Percentiles rank a stretch among this genome's conserved stretches.
Evolutionary conservation across 2,888 invertebrate species (phyloP).

Genomic region (Troides oblongomaculatus): DNA sequence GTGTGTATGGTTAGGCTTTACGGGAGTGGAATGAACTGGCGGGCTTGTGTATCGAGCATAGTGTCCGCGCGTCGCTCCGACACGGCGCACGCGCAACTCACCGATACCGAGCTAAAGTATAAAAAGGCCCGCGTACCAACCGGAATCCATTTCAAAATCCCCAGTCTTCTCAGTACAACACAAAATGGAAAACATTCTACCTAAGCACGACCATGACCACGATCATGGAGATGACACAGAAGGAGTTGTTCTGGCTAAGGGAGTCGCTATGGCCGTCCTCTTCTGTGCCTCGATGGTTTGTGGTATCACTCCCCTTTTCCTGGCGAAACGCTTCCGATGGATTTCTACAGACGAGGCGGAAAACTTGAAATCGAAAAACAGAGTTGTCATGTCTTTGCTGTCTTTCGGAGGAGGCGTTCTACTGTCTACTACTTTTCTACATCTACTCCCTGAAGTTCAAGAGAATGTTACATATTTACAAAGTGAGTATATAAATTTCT

Average conservation of each 20-base stretch:
- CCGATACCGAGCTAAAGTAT: slow-evolving; percentile 59
- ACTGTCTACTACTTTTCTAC: slow-evolving; percentile 89
- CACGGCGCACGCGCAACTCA: slow-evolving; percentile 57
- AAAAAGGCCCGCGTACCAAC: slow-evolving; percentile 55
- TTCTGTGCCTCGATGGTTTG: slow-evolving; percentile 87
- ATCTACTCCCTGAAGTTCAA: slow-evolving; percentile 88
- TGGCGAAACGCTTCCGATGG: slow-evolving; percentile 84
- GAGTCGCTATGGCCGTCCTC: slow-evolving; percentile 88
- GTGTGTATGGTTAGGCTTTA: slow-evolving; percentile 49
- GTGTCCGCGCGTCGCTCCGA: slow-evolving; percentile 59
- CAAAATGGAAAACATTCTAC: slow-evolving; percentile 36
- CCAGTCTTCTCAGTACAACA: slow-evolving; percentile 31
- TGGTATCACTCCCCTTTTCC: slow-evolving; percentile 86
- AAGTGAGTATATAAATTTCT: slow-evolving; percentile 49
- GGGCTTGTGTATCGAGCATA: slow-evolving; percentile 47
- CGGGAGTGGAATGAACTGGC: slow-evolving; percentile 58
- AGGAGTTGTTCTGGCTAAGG: slow-evolving; percentile 84
- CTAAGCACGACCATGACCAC: slow-evolving; percentile 37
- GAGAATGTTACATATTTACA: slow-evolving; percentile 83
- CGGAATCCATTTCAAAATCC: slow-evolving; percentile 43
- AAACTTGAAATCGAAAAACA: slow-evolving; percentile 70
- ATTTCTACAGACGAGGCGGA: slow-evolving; percentile 69
- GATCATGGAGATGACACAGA: slow-evolving; percentile 55
- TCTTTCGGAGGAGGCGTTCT: slow-evolving; percentile 93
- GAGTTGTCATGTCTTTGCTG: slow-evolving; percentile 81